Percentiles rank a stretch among this genome's conserved stretches.
phyloP scores from a whole-genome alignment of 2,113 vertebrate species.

The Lepisosteus oculatus region DNA sequence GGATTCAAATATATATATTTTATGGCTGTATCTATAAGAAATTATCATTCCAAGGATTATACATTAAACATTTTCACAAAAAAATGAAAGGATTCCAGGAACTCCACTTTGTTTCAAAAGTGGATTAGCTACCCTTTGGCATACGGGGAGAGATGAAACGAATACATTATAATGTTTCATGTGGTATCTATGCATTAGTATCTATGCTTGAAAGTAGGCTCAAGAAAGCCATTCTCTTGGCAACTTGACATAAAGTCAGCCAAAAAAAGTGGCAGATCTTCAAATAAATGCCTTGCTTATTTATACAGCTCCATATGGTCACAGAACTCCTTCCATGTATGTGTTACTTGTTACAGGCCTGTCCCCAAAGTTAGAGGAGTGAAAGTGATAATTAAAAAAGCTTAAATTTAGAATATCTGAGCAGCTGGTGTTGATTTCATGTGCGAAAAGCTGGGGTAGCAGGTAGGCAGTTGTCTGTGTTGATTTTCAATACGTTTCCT shows the following conservation, averaged over 20 bases:
- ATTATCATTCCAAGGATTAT: too few species aligned
- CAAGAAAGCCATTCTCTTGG: not conserved
- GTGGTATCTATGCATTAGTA: not conserved
- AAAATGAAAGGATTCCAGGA: too few species aligned
- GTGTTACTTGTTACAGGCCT: not conserved
- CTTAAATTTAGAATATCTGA: not conserved
- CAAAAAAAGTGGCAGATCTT: not conserved
- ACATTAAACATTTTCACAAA: too few species aligned
- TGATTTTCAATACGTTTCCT: too few species aligned
- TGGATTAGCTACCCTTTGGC: slow-evolving; percentile 1
- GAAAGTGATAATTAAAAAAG: slow-evolving; percentile 1
- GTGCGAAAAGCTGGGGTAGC: not conserved
- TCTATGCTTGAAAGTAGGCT: not conserved
- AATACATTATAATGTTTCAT: not conserved
- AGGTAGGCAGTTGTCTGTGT: slow-evolving; percentile 3
- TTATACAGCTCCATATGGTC: not conserved
- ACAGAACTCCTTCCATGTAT: not conserved
- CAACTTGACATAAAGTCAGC: not conserved
- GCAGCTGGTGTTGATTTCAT: slow-evolving; percentile 1
- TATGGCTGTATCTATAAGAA: too few species aligned
- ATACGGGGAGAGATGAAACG: not conserved
- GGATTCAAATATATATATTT: too few species aligned
- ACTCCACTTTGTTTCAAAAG: not conserved
- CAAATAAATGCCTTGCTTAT: not conserved
- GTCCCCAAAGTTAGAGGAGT: not conserved